Base-by-base conservation (phyloP, 2,888 invertebrate species). In the Siphlonurus alternatus region DNA sequence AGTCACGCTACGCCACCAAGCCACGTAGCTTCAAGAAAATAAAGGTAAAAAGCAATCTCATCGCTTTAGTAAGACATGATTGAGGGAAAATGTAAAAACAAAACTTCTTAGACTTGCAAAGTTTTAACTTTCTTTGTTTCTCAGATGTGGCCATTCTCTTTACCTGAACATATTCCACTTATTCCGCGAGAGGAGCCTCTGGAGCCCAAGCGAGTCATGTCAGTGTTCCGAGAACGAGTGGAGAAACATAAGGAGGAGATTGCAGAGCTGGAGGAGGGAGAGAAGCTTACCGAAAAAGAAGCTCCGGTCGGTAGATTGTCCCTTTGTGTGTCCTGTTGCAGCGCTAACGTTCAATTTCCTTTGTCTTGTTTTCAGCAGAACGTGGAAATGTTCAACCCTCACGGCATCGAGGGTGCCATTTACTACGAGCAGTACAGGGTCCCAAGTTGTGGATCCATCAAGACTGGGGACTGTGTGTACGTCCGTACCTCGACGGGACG, bases 381-480 rank as follows among this genome's bases (percentile, higher is more conserved):
- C 76, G 88, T 94, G 5, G 83, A 86, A 61, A 82, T 88, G 72
- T 85, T 84, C 73, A 83, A 84, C 66, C 78, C 83, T 0, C 67
- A 69, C 54, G 83, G 84, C 0, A 89, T 88, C 71, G 85, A 87
- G 67, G 89, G 87, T 68, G 87, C 87, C 74, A 86, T 85, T 0
- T 94, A 93, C 77, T 98, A 90, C 76, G 95, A 97, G 74, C 97
- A 98, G 73, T 91, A 89, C 75, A 91, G 90, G 72, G 88, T 89
- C 0, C 84, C 87, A 23, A 88, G 88, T 70, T 86, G 87, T 61
- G 91, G 92, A 1, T 83, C 88, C 0, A 85, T 92, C 62, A 89
- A 91, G 78, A 88, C 87, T 0, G 93, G 98, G 1, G 97, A 99
- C 76, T 94, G 88, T 75, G 96, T 98, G 59, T 95, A 96, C 73